phyloP scores from a whole-genome alignment of 2,113 vertebrate genomes.

The Antechinus stuartii region DNA sequence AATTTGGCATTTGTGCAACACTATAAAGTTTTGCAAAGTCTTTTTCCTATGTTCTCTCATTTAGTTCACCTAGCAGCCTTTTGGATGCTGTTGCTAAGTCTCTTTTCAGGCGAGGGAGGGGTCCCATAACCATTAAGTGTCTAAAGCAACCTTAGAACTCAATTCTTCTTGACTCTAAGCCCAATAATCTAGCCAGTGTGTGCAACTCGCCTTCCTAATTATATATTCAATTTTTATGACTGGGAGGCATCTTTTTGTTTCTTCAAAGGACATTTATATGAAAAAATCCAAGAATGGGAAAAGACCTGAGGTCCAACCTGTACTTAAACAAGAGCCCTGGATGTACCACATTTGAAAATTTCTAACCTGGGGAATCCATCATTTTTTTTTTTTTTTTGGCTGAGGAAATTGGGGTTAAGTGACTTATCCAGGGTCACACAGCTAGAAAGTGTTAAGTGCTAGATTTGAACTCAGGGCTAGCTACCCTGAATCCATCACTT shows the following conservation, averaged over 20 bases:
- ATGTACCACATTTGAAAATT: neutral
- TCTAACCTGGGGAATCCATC: neutral
- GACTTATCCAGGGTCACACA: no score
- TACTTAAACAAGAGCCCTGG: neutral
- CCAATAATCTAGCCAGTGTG: neutral
- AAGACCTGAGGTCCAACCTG: neutral
- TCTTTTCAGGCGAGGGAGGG: no score
- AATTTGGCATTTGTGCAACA: neutral
- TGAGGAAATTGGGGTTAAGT: no score
- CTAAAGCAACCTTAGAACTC: neutral
- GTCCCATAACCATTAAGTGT: neutral
- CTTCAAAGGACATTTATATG: neutral
- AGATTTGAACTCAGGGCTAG: no score
- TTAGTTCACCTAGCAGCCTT: no score
- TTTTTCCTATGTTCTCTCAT: no score
- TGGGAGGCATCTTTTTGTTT: neutral
- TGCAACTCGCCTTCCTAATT: neutral
- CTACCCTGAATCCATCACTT: neutral
- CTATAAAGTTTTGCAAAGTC: neutral
- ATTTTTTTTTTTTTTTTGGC: no score
- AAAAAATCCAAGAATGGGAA: neutral
- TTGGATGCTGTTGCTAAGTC: no score
- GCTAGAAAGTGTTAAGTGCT: no score
- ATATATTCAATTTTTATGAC: neutral
- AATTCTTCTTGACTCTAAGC: neutral